Evolutionary conservation across 2,797 vertebrate genomes (phyloP), one percentile per base, ranked within the genome.

Genomic region (Alectoris magna): DNA sequence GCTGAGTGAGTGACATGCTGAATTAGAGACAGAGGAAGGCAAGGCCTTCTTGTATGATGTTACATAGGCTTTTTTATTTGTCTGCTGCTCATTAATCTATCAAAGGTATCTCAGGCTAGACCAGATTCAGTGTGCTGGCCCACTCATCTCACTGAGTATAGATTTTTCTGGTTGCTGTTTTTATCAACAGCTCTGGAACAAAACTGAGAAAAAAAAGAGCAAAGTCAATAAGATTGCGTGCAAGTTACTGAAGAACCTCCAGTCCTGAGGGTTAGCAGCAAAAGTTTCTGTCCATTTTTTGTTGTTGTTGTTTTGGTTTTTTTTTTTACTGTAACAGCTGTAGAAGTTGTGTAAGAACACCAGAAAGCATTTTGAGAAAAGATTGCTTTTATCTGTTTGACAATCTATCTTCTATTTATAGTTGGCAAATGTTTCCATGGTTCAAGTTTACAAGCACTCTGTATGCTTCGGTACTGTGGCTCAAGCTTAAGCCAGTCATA

Each of bases 331-430:
- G 27, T 79, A 83, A 85, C 10, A 10, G 34, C 79, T 83, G 38
- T 64, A 36, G 41, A 94, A 91, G 72, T 43, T 95, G 67, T 80
- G 49, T 0, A 0, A 43, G n/a, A 92, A 53, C 41, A 77, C 26
- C 27, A 48, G 46, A 80, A 89, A 83, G 15, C 26, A 9, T 85
- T 93, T 94, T 91, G 58, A 83, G 70, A 83, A 74, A 89, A 91
- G 34, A 91, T 80, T 93, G 66, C 62, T 93, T 96, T 92, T 77
- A 87, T 83, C 86, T 24, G 4, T n/a, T 51, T 78, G 82, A 66
- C 72, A 84, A 62, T 66, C 38, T 92, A 62, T 66, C 38, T 92
- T 89, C 89, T 96, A 89, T 96, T 96, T 96, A 91, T 75, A 93
- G 91, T 18, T 89, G 73, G 87, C 69, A 89, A 93, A 95, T 85